phyloP scores from a whole-genome alignment of 1,140 invertebrate species.

The Drosophila funebris region DNA sequence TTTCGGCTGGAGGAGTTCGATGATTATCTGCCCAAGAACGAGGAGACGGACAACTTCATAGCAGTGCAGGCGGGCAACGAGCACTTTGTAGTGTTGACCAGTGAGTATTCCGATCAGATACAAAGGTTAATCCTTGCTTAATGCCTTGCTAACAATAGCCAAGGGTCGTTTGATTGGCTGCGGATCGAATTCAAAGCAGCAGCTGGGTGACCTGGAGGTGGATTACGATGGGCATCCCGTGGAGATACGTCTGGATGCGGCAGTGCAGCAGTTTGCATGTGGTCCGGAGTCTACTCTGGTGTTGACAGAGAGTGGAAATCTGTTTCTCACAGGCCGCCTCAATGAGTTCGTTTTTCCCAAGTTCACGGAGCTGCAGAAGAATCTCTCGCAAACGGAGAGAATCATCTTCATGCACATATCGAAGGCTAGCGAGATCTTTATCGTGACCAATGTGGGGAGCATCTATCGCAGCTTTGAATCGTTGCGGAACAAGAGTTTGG shows the following conservation, averaged over 20 bases:
- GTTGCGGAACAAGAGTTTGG: conserved; percentile 73
- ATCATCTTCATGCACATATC: conserved; percentile 83
- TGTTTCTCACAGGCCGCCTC: conserved; percentile 73
- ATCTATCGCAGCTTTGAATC: conserved; percentile 82
- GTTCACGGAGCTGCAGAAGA: conserved; percentile 79
- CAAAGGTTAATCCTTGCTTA: not conserved
- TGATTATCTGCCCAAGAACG: conserved; percentile 71
- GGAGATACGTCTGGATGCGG: conserved; percentile 67
- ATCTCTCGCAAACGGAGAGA: conserved; percentile 70
- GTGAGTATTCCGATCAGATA: conserved; percentile 43
- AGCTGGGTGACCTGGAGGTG: conserved; percentile 60
- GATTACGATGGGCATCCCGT: conserved; percentile 67
- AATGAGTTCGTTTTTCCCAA: conserved; percentile 79
- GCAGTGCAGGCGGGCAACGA: conserved; percentile 73
- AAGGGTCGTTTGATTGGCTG: conserved; percentile 76
- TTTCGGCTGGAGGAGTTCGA: conserved; percentile 79
- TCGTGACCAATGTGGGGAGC: conserved; percentile 78
- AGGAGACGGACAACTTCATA: conserved; percentile 76
- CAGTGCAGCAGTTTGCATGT: conserved; percentile 71
- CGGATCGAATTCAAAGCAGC: conserved; percentile 68
- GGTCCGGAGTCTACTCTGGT: conserved; percentile 76
- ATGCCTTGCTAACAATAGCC: conserved; percentile 20
- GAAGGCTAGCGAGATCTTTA: conserved; percentile 80
- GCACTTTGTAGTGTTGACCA: conserved; percentile 79
- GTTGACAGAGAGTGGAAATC: conserved; percentile 71